Conservation (phyloP, 2,113 vertebrate species). For the Onychostoma macrolepis region DNA sequence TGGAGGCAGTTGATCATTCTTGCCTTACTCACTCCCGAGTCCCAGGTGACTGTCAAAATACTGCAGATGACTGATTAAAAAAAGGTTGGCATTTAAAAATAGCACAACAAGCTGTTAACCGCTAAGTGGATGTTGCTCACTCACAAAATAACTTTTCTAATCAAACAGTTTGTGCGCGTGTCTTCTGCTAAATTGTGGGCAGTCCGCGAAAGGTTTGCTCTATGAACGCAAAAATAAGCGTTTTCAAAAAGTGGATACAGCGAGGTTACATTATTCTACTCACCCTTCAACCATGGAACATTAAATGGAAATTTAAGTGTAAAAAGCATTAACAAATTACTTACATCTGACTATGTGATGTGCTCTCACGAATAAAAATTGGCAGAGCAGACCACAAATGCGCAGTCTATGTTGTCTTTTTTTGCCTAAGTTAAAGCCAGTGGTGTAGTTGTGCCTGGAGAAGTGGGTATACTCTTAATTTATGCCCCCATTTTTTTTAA, state of each 20-base stretch:
- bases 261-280: neutral
- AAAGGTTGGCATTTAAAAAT: neutral
- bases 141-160: neutral
- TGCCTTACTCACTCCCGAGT: too few relatives aligned
- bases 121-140: neutral
- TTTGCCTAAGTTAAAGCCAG: neutral
- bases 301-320: too few relatives aligned
- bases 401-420: neutral
- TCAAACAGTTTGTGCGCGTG: neutral
- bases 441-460: too few relatives aligned
- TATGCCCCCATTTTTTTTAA: too few relatives aligned
- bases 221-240: neutral
- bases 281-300: neutral
- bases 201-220: neutral
- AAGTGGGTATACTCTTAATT: too few relatives aligned
- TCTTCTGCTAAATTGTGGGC: neutral
- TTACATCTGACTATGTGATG: too few relatives aligned
- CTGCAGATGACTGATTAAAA: neutral
- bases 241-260: neutral
- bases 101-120: neutral
- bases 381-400: neutral
- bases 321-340: too few relatives aligned
- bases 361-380: neutral
- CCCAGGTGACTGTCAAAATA: neutral
- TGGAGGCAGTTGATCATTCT: neutral